These are phyloP conservation scores for Lepus oiostolus DNA, from an alignment of 2,797 vertebrate species.

Conservation along the genomic window DNA sequence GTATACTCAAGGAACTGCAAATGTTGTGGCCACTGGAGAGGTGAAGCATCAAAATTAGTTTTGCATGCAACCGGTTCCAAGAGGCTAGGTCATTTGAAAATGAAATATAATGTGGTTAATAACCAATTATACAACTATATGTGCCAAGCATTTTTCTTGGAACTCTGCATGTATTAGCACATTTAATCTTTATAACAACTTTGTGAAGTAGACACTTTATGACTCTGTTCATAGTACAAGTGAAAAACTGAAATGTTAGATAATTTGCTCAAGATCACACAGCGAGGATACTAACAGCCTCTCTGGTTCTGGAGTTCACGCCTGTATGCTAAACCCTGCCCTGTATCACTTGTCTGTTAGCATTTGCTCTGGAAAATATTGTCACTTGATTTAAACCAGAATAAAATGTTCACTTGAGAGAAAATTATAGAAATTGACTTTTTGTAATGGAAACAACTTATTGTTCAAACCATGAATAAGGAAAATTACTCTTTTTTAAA, in stretches of 20 bases:
- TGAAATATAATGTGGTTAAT: neutral
- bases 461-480: conserved; percentile 14
- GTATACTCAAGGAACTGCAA: neutral
- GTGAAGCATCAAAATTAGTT: neutral
- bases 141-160: neutral
- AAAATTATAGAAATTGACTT: conserved; percentile 5
- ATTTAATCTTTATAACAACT: neutral
- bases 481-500: neutral
- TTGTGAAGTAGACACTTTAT: neutral
- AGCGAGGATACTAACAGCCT: neutral
- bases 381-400: neutral
- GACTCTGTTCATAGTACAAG: conserved; percentile 3
- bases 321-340: neutral
- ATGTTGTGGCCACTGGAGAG: neutral
- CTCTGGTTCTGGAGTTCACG: neutral
- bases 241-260: neutral
- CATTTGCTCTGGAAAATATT: neutral
- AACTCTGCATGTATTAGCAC: no score
- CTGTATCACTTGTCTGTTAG: neutral
- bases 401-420: conserved; percentile 17
- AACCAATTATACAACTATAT: neutral
- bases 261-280: conserved; percentile 12
- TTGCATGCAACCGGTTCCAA: neutral
- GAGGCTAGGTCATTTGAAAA: conserved; percentile 44
- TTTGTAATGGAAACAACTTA: neutral